Base-by-base conservation (phyloP, 2,113 vertebrate genomes). In the Amazona guildingii region DNA sequence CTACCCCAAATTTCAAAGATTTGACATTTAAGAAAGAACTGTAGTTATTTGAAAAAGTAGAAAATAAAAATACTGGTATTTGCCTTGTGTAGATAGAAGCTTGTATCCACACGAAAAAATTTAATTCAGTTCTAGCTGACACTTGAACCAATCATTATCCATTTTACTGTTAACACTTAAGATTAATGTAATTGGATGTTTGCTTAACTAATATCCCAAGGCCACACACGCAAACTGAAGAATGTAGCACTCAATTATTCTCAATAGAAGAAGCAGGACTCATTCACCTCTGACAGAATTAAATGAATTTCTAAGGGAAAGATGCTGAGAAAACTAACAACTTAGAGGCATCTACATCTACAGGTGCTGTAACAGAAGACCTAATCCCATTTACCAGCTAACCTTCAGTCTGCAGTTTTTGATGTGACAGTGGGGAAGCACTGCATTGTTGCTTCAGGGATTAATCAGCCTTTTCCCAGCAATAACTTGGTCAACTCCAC, bases 391-490 rank as follows among this genome's bases (percentile, higher is more conserved):
- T 88, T 84, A 37, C 52, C 57, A 95, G 27, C 15, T 68, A 85
- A 76, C 29, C 37, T 94, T 92, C 66, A 67, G 23, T n/a, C 66
- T 88, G 17, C 7, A 5, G 19, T 68, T 95, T 73, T 41, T 76
- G 67, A 62, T 74, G 89, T 76, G 68, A 76, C 31, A 63, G 48
- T 39, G 51, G 13, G 13, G 39, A 88, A 76, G 37, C 18, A 80
- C 48, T 68, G 2, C 43, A 25, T 76, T 92, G 35, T 51, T 92
- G 43, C 82, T 88, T 94, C 44, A 55, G 46, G 41, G n/a, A 88
- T 95, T 95, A 86, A 88, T 91, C 55, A 78, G 18, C 39, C 55
- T 86, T 90, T n/a, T 94, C 33, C 48, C 64, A 72, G 54, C 29
- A 93, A 83, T 82, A 88, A 89, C 43, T 44, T 46, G 20, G 51